phyloP scores from a whole-genome alignment of 2,797 vertebrate species.

The Melanotaenia trifasciata region DNA sequence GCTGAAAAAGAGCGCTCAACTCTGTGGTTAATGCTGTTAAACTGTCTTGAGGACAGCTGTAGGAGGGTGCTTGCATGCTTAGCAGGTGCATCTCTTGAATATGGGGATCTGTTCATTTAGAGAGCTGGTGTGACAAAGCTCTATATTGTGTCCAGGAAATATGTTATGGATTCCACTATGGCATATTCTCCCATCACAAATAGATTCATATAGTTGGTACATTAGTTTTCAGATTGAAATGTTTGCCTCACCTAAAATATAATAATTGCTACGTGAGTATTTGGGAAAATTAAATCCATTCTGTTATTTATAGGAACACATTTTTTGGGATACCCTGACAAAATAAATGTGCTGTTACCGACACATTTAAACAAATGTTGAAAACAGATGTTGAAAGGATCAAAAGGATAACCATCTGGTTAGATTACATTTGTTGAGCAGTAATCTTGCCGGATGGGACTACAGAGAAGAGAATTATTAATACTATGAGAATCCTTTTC shows the following conservation, averaged over 20 bases:
- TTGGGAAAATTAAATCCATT: conserved; percentile 10
- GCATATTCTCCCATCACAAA: neutral
- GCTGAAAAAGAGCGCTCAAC: conserved; percentile 56
- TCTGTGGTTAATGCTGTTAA: conserved; percentile 63
- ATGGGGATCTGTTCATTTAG: conserved; percentile 10
- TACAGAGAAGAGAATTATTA: conserved; percentile 26
- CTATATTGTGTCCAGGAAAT: conserved; percentile 4
- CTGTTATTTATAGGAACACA: conserved; percentile 26
- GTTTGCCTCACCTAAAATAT: neutral
- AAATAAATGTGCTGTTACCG: conserved; percentile 8
- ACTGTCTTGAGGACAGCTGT: conserved; percentile 49
- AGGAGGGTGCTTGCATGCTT: conserved; percentile 21
- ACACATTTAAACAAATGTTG: conserved; percentile 13
- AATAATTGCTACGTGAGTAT: neutral
- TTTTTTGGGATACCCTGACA: neutral
- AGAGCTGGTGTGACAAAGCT: neutral
- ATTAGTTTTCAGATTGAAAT: neutral
- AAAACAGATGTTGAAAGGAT: conserved; percentile 36
- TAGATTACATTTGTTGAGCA: conserved; percentile 36
- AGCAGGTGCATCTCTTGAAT: conserved; percentile 35
- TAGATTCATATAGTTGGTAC: neutral
- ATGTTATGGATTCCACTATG: neutral
- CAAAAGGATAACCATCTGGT: conserved; percentile 39
- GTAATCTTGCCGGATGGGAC: conserved; percentile 36
- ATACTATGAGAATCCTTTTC: conserved; percentile 33